phyloP scores from a whole-genome alignment of 2,888 invertebrate species.

The Lithophane leautieri region DNA sequence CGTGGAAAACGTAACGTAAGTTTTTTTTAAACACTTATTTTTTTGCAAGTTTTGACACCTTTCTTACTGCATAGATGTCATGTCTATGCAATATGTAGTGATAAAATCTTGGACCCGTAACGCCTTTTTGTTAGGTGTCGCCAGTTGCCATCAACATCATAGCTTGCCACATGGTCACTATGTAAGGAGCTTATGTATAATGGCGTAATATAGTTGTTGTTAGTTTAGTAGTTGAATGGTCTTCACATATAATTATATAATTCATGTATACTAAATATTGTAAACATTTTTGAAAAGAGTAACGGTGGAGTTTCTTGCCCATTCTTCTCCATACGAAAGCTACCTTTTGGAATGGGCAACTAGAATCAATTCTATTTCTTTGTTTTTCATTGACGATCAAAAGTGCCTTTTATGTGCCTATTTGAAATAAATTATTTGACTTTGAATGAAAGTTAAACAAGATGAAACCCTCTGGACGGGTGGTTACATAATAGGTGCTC shows the following conservation, averaged over 20 bases:
- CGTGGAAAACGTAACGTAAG: neutral
- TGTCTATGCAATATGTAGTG: neutral
- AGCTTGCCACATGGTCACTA: constrained; percentile 35
- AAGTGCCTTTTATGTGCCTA: too few relatives aligned
- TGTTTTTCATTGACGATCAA: too few relatives aligned
- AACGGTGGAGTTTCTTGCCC: too few relatives aligned
- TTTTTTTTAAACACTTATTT: neutral
- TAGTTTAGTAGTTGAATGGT: constrained; percentile 11
- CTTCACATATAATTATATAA: too few relatives aligned
- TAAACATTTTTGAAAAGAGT: too few relatives aligned
- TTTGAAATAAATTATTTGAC: too few relatives aligned
- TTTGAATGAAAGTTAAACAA: constrained; percentile 17
- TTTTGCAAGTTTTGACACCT: neutral
- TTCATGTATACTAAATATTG: too few relatives aligned
- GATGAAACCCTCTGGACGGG: neutral
- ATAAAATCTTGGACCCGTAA: constrained; percentile 7
- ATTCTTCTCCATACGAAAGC: too few relatives aligned
- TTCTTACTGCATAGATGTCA: neutral
- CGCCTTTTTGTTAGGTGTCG: constrained; percentile 6
- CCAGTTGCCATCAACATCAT: constrained; percentile 18
- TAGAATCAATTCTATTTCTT: too few relatives aligned
- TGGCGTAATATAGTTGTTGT: constrained; percentile 14
- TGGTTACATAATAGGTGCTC: neutral
- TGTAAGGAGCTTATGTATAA: constrained; percentile 30
- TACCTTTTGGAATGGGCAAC: too few relatives aligned